Conservation (phyloP, 1,140 invertebrate species). For the Heliconius hermathena region DNA sequence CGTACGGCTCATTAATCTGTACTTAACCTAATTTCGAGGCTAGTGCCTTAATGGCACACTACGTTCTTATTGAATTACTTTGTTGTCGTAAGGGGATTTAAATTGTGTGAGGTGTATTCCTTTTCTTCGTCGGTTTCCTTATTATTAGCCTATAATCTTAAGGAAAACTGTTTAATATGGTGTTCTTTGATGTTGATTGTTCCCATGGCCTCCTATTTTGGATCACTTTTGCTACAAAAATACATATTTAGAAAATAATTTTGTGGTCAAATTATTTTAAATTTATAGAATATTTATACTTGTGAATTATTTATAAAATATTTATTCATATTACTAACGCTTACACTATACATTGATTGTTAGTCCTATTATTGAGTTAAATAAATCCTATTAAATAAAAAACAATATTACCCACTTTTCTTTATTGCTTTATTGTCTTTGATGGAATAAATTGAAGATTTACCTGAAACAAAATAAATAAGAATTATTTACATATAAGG, state of each 20-base stretch:
- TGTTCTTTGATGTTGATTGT: slow-evolving; percentile 4
- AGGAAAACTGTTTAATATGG: slow-evolving; percentile 4
- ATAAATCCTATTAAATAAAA: too few species aligned
- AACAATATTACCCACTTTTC: background rate
- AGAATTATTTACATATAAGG: background rate
- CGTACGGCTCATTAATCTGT: slow-evolving; percentile 22
- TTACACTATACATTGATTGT: too few species aligned
- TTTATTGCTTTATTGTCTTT: too few species aligned
- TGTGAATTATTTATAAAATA: too few species aligned
- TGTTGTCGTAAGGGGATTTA: slow-evolving; percentile 19
- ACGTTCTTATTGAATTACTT: slow-evolving; percentile 13
- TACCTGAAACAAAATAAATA: background rate
- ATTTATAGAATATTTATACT: too few species aligned
- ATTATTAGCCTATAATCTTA: slow-evolving; percentile 4
- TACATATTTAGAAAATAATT: too few species aligned
- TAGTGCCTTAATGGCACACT: slow-evolving; percentile 10
- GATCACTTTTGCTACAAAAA: background rate
- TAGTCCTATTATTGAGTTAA: too few species aligned
- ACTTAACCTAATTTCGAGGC: slow-evolving; percentile 27
- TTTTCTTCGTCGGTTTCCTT: slow-evolving; percentile 14
- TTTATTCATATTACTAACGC: too few species aligned
- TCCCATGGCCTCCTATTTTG: background rate
- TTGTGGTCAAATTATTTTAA: too few species aligned
- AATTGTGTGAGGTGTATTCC: slow-evolving; percentile 33
- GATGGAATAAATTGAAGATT: too few species aligned